These are phyloP conservation scores for Scyliorhinus canicula DNA, from an alignment of 2,797 vertebrate genomes.

Conservation along the genomic window DNA sequence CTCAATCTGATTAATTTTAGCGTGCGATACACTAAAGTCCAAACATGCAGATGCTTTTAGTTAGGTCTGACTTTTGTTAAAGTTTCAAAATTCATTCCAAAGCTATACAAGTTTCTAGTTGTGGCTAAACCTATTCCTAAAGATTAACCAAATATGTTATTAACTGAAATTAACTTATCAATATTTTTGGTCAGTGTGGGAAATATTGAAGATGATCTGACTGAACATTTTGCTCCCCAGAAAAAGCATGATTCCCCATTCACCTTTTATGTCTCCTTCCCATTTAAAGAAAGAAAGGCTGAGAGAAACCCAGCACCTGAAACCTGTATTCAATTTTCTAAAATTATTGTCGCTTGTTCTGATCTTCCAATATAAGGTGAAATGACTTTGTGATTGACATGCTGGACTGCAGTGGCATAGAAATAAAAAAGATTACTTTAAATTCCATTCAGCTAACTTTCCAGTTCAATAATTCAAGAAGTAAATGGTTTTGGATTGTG, in stretches of 20 bases:
- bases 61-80: neutral
- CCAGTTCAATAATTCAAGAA: conserved; percentile 22
- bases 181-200: neutral
- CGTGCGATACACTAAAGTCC: neutral
- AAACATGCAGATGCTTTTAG: neutral
- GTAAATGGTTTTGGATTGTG: conserved; percentile 28
- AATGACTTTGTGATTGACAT: conserved; percentile 11
- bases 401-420: neutral
- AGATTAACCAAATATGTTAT: neutral
- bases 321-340: conserved; percentile 6
- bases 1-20: neutral
- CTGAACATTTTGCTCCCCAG: too few relatives aligned
- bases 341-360: neutral
- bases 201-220: neutral
- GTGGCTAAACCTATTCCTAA: neutral
- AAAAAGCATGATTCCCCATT: neutral
- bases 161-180: neutral
- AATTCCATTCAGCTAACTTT: conserved; percentile 24
- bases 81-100: neutral
- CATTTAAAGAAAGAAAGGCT: neutral
- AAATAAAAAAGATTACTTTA: conserved; percentile 9
- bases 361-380: neutral
- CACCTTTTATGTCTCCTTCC: neutral
- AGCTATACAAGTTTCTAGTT: neutral
- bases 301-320: neutral